Evolutionary conservation across 1,140 invertebrate genomes (phyloP), one percentile per base, ranked within the genome.

Genomic region (Carcinoscorpius rotundicauda): DNA sequence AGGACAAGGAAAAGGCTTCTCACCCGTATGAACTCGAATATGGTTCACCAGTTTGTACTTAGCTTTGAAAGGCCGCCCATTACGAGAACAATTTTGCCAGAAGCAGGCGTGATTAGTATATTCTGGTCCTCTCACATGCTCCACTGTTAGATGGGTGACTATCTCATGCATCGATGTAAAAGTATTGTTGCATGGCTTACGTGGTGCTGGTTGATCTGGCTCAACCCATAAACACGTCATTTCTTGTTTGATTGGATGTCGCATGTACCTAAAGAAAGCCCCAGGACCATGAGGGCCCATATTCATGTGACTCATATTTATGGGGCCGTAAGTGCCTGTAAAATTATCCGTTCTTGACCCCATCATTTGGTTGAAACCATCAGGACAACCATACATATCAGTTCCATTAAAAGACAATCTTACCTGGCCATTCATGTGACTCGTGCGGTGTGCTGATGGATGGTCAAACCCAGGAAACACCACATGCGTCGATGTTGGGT

Each of bases 21-120:
- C 96, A n/a, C 96, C 96, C 1, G 96, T 99, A 77, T 99, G 96
- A 62, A 99, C 96, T 62, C 96, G 82, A 71, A 99, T 97, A 78
- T 99, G 96, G 80, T 99, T 98, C 74, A 98, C 95, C 74, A 99
- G 84, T 80, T 99, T 99, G 82, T 99, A 98, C 81, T 98, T 99
- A 78, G 96, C 96, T 81, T 98, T 98, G 82, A 99, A 99, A 49
- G 95, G 92, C 62, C 90, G 81, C 0, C 93, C 92, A 76, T 95
- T 93, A 60, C 96, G 80, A 60, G 89, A 81, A 78, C 96, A 98
- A 52, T 89, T 87, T 73, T 93, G 87, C 93, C 93, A 97, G 79
- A 86, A 93, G 77, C 95, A 98, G 63, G 94, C 89, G 81, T 98
- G 95, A 73, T 92, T 93, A 65, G 91, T 94, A 78, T 90, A 91